A percentile compares a stretch with the other conserved stretches of the same genome.
These are phyloP conservation scores for Venustaconcha ellipsiformis DNA, from an alignment of 1,140 invertebrate species.

Conservation along the genomic window DNA sequence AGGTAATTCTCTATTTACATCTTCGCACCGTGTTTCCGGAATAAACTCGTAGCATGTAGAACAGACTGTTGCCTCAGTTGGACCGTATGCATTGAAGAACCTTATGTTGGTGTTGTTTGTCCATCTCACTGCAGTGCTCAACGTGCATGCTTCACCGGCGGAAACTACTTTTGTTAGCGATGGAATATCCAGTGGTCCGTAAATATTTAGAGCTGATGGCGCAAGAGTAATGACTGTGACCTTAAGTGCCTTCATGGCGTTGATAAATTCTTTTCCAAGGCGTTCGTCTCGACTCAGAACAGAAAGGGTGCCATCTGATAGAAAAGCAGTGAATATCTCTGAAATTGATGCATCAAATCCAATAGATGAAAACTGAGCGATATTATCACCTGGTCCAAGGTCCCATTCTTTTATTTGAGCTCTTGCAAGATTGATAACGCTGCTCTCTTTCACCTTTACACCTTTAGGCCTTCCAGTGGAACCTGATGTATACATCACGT, in stretches of 20 bases:
- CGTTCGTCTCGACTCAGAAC: constrained; percentile 34
- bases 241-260: constrained; percentile 37
- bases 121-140: constrained; percentile 44
- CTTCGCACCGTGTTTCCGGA: constrained; percentile 18
- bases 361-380: constrained; percentile 50
- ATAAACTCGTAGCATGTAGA: constrained; percentile 45
- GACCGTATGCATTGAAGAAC: constrained; percentile 53
- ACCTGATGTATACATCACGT: constrained; percentile 52
- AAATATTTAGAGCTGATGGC: constrained; percentile 48
- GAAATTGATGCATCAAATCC: constrained; percentile 50
- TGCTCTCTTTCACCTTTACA: constrained; percentile 38
- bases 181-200: constrained; percentile 39
- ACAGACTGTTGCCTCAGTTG: constrained; percentile 49
- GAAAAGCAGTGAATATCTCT: constrained; percentile 46
- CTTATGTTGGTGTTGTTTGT: constrained; percentile 17
- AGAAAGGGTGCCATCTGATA: constrained; percentile 42
- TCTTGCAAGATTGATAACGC: constrained; percentile 38
- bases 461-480: constrained; percentile 52
- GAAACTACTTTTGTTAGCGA: constrained; percentile 38
- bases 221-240: constrained; percentile 42
- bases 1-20: constrained; percentile 41
- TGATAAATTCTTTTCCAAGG: constrained; percentile 43
- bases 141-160: constrained; percentile 49
- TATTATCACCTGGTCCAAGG: constrained; percentile 32
- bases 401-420: constrained; percentile 44